Base-by-base conservation (phyloP, 2,888 invertebrate genomes). In the Julus scanicus region DNA sequence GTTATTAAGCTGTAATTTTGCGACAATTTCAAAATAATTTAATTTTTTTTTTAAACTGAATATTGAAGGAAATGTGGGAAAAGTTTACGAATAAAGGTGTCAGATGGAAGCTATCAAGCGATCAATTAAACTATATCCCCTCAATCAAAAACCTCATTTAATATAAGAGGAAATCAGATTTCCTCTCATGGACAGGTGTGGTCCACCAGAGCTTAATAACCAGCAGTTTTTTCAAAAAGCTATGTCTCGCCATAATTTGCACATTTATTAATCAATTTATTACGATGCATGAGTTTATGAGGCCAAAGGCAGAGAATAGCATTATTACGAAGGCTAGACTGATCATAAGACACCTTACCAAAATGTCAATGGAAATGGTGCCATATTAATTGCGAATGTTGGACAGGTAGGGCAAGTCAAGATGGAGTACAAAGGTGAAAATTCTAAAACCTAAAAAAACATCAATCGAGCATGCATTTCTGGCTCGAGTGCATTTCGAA, bases 251-350 rank as follows among this genome's bases (percentile, higher is more conserved):
- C 63, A 63, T 63, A 63, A 63, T n/a, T n/a, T 5, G 3, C 1
- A n/a, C 63, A 63, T 63, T 63, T 63, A n/a, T n/a, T 63, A 63
- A 63, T 63, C 63, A 63, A 63, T 63, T n/a, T 63, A 63, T 63
- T 53, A 53, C 53, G 63, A 63, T 63, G 63, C n/a, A n/a, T n/a
- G 63, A n/a, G 17, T 63, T 63, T 63, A 63, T n/a, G 63, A 63
- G 63, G 17, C 63, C 63, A 63, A 17, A n/a, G 63, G n/a, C 63
- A 63, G 11, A 48, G 53, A 13, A 57, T 57, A 15, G 15, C 15
- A 57, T 57, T 57, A 15, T 9, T 17, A n/a, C 17, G 63, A 17
- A n/a, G 63, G 63, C 63, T 63, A 63, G 13, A 53, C 53, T 53
- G 53, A 53, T 53, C 53, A 9, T 53, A 9, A 53, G 53, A 53